Conservation (phyloP, 2,113 vertebrate genomes). For the Ibidorhyncha struthersii region DNA sequence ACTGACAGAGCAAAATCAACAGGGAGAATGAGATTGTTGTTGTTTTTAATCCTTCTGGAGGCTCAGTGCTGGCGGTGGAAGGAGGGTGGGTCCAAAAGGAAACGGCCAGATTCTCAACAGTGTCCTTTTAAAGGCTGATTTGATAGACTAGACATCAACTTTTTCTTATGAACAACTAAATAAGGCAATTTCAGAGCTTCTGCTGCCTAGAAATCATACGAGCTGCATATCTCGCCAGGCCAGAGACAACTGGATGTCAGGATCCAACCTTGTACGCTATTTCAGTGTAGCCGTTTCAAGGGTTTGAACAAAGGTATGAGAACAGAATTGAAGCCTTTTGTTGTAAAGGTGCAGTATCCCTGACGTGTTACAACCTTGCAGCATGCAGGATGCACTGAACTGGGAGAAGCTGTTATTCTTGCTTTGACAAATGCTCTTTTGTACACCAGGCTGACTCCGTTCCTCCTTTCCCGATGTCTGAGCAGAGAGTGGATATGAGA, state of each 20-base stretch:
- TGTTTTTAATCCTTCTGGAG: slow-evolving; percentile 54
- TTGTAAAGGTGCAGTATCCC: slow-evolving; percentile 66
- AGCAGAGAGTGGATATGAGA: neutral
- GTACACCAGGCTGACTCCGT: neutral
- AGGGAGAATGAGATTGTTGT: slow-evolving; percentile 56
- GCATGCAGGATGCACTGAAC: neutral
- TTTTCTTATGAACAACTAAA: slow-evolving; percentile 1
- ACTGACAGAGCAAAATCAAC: slow-evolving; percentile 19
- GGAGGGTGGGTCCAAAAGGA: slow-evolving; percentile 34
- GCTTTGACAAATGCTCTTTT: neutral
- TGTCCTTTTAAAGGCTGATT: slow-evolving; percentile 6
- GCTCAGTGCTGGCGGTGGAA: slow-evolving; percentile 40
- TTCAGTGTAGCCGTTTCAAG: neutral
- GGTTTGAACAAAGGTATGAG: slow-evolving; percentile 28
- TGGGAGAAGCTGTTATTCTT: neutral
- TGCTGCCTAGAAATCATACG: slow-evolving; percentile 62
- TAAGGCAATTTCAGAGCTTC: slow-evolving; percentile 60
- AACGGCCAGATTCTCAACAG: neutral
- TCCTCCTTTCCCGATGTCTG: neutral
- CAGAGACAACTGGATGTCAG: slow-evolving; percentile 53
- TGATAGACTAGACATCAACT: neutral
- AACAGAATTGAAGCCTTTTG: neutral
- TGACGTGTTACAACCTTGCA: neutral
- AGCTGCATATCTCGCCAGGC: slow-evolving; percentile 46
- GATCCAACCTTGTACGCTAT: neutral